These are phyloP conservation scores for Hartigia nigra DNA, from an alignment of 2,888 invertebrate genomes.

Conservation along the genomic window DNA sequence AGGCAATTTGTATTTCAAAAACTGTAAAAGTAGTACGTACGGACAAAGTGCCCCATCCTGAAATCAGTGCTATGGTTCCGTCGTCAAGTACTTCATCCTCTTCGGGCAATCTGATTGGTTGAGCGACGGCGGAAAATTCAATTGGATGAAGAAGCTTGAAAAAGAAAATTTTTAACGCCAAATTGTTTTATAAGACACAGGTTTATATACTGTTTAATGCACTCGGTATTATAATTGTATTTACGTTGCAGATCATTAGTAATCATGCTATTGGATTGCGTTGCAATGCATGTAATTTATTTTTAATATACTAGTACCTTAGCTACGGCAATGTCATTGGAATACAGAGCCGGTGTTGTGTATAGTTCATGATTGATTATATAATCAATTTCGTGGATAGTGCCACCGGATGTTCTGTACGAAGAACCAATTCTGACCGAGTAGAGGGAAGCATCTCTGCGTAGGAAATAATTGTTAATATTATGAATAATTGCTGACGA, in stretches of 20 bases:
- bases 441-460: not conserved
- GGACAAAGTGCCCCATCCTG: conserved; percentile 11
- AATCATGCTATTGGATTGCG: not conserved
- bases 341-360: not conserved
- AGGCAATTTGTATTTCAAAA: not conserved
- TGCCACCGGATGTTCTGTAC: conserved; percentile 2
- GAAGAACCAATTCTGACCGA: conserved; percentile 10
- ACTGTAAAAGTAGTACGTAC: not conserved
- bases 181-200: not conserved
- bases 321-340: conserved; percentile 11
- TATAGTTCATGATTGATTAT: conserved; percentile 6
- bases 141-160: conserved; percentile 11
- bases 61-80: not conserved
- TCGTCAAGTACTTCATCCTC: not conserved
- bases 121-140: conserved; percentile 6
- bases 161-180: not conserved
- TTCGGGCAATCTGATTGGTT: conserved; percentile 12
- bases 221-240: not conserved
- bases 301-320: not conserved
- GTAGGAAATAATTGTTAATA: not conserved
- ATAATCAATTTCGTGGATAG: not conserved
- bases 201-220: not conserved
- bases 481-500: not conserved
- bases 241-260: not conserved
- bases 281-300: not conserved